Evolutionary conservation across 2,113 vertebrate species (phyloP).

Genomic region (Tringa solitaria): DNA sequence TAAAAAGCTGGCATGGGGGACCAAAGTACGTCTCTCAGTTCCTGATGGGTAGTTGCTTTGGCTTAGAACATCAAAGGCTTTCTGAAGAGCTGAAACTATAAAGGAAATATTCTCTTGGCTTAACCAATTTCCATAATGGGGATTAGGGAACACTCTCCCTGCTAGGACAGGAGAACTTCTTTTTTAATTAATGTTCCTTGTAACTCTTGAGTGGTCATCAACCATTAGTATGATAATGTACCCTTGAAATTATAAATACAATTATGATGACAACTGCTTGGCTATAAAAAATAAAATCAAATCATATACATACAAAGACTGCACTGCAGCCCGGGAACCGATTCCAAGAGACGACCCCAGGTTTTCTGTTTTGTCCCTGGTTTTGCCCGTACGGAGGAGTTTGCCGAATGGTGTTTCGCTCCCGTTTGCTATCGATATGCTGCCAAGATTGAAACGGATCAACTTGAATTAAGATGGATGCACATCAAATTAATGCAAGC

Average conservation of each 20-base stretch:
- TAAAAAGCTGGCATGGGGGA: conserved; percentile 38
- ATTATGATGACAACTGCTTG: background rate
- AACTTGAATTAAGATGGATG: conserved; percentile 1
- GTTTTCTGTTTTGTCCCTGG: background rate
- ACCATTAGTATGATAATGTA: conserved; percentile 1
- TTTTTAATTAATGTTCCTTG: conserved; percentile 41
- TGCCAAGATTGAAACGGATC: conserved; percentile 13
- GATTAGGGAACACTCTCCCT: conserved; percentile 25
- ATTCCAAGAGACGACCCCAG: background rate
- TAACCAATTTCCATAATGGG: conserved; percentile 44
- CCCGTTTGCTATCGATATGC: background rate
- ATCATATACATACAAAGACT: background rate
- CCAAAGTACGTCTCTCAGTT: background rate
- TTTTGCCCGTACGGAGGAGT: background rate
- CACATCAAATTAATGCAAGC: background rate
- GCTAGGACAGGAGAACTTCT: conserved; percentile 10
- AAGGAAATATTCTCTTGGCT: conserved; percentile 36
- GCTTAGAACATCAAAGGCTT: conserved; percentile 41
- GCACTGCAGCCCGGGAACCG: background rate
- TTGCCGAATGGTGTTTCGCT: background rate
- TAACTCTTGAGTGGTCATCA: background rate
- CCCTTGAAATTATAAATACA: conserved; percentile 29
- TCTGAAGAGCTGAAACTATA: conserved; percentile 20
- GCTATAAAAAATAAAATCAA: background rate
- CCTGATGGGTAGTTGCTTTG: conserved; percentile 26